Evolutionary conservation across 2,888 invertebrate genomes (phyloP), one percentile per base, ranked within the genome.

Genomic region (Stenodera caucasica): DNA sequence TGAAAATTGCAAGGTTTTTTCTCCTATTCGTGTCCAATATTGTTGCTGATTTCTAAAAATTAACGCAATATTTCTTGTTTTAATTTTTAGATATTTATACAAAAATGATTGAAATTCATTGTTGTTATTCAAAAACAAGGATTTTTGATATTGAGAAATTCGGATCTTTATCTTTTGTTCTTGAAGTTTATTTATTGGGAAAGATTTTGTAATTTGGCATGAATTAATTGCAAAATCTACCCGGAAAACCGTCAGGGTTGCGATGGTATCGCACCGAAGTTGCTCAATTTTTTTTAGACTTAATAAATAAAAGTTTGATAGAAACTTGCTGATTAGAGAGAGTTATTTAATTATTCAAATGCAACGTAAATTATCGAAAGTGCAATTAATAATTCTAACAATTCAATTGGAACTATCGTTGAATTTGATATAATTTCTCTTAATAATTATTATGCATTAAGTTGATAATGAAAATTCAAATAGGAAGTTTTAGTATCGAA

Each of bases 41-140:
- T 32, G 15, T 30, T 51, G 9, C 29, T 30, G 32, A 32, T 52
- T 52, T 52, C 12, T 33, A 32, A 18, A 51, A 52, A 52, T 52
- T 52, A 33, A n/a, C 45, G 45, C 45, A 45, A 45, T 12, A 45
- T 45, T 45, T 45, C 21, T 21, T 9, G 21, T 21, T n/a, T n/a
- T n/a, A n/a, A n/a, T n/a, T n/a, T n/a, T n/a, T n/a, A n/a, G n/a
- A n/a, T n/a, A n/a, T n/a, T n/a, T n/a, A n/a, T n/a, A n/a, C n/a
- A n/a, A n/a, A n/a, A n/a, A n/a, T n/a, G 37, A 15, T 37, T 37
- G 15, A 37, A 45, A 45, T 45, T 45, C 45, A 45, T 21, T 45
- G 15, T 37, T 37, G 45, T 11, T 11, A 7, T 35, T 45, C 7
- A 26, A 26, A 26, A 26, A 26, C 26, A 26, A 26, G 26, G 45